Evolutionary conservation across 1,140 invertebrate species (phyloP), one percentile per base, ranked within the genome.

Genomic region (Drosophila guanche): DNA sequence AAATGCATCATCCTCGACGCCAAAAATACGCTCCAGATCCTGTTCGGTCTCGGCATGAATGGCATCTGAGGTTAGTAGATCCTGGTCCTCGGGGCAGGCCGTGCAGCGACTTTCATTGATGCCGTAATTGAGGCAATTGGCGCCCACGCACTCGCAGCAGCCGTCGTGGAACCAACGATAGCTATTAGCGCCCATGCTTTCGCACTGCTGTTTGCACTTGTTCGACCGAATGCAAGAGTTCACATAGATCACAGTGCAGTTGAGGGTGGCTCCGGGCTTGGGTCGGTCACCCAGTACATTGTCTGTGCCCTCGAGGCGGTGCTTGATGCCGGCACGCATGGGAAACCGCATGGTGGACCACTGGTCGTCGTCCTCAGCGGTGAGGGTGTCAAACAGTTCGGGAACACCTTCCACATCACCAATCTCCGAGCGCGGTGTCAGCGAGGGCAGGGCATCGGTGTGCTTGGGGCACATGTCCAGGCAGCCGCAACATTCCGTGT

Each of bases 211-310:
- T 14, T 62, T 71, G 59, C 90, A 99, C 89, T 98, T 98, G 84
- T 95, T 95, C 92, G 95, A 95, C 2, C 97, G 96, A 93, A 96
- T 96, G 91, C 98, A 99, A 73, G 97, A 94, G 25, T 95, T 95
- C 94, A 98, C 95, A 90, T 96, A 99, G 0, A 96, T 97, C 0
- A 99, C 97, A 1, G 97, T 98, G 91, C 98, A 99, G 92, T 98
- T 98, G 1, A 96, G 92, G 94, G 95, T 66, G 95, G 92, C 45
- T 91, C 41, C 29, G 10, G 42, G 10, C 22, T 43, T 54, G 6
- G 33, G n/a, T 12, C 59, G 12, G 22, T 8, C 4, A 23, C 48
- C 50, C 48, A 33, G 63, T 23, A 22, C 46, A 27, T 37, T 86
- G 45, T 53, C 37, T 2, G 23, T 62, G 3, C 60, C 76, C 10